A percentile compares a stretch with the other conserved stretches of the same genome.
Evolutionary conservation across 2,797 vertebrate species (phyloP).

Genomic region (Molossus alvarezi): DNA sequence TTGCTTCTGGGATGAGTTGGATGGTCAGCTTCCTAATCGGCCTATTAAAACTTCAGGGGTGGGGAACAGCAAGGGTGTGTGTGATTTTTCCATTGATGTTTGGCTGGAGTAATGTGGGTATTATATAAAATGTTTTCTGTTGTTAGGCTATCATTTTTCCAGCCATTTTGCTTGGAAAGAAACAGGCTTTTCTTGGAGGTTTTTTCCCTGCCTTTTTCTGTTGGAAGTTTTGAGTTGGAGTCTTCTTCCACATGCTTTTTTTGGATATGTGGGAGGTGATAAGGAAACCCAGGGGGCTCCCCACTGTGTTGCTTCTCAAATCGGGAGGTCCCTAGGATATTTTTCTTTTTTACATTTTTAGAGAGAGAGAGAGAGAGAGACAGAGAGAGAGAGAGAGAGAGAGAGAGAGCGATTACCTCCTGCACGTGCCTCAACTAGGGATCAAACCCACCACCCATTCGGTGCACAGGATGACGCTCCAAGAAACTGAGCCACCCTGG

Average conservation of each 20-base stretch:
- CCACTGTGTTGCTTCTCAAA: background rate
- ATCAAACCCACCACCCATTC: too few relatives aligned
- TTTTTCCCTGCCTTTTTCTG: background rate
- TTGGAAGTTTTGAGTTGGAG: conserved; percentile 7
- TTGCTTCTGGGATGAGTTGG: background rate
- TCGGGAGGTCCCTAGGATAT: background rate
- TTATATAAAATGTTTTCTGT: background rate
- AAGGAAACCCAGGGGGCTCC: background rate
- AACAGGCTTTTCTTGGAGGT: background rate
- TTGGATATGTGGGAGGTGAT: background rate
- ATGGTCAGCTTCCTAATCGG: background rate
- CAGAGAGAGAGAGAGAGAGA: too few relatives aligned
- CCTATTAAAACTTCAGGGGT: conserved; percentile 22
- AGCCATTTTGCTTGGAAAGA: background rate
- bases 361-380: too few relatives aligned
- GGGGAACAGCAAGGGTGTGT: background rate
- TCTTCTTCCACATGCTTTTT: background rate
- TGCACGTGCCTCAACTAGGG: too few relatives aligned
- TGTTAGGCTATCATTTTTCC: background rate
- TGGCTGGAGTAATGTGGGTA: background rate
- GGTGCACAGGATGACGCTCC: too few relatives aligned
- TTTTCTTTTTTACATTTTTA: conserved; percentile 8
- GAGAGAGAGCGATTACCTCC: too few relatives aligned
- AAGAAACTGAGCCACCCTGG: too few relatives aligned
- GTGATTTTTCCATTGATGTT: conserved; percentile 6